Base-by-base conservation (phyloP, 2,113 vertebrate genomes). In the Pterocles burchelli region DNA sequence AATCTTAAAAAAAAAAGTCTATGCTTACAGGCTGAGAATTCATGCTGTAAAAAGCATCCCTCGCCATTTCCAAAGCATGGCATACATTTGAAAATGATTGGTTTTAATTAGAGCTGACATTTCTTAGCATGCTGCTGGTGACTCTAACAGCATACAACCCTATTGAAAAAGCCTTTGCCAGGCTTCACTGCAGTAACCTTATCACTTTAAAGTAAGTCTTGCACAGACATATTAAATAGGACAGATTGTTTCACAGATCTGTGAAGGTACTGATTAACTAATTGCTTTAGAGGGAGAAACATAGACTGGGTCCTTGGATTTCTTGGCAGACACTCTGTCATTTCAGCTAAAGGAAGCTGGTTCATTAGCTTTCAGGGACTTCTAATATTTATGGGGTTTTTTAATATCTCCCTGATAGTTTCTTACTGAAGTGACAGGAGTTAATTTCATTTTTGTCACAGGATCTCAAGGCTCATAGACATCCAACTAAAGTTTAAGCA, bases 251-350 rank as follows among this genome's bases (percentile, higher is more conserved):
- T 88, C 59, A 68, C 72, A 89, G 83, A 46, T 75, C 76, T 84
- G 29, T 89, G 84, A 85, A 94, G 67, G 51, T 89, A 90, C 73
- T 78, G 76, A 94, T 92, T 94, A 80, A 94, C 85, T 96, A 93
- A 93, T 94, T 96, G 72, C 86, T 84, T 70, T 87, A 46, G 61
- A 86, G 41, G 52, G 58, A 88, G 72, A 81, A 93, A 88, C 85
- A 73, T 75, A 75, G 57, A 38, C 75, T n/a, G 41, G 5, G 61
- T 86, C 75, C 63, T 80, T 80, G 52, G 34, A 80, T 96, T 74
- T 88, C 82, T 90, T 94, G 93, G 79, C 85, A 94, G 85, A 75
- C 45, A n/a, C 21, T 61, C 72, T 93, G 92, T 92, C 90, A 90
- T 78, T 92, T 94, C 65, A 93, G n/a, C 65, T 86, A 57, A 84